phyloP scores from a whole-genome alignment of 2,113 vertebrate species.

The Gnathonemus longibarbis region DNA sequence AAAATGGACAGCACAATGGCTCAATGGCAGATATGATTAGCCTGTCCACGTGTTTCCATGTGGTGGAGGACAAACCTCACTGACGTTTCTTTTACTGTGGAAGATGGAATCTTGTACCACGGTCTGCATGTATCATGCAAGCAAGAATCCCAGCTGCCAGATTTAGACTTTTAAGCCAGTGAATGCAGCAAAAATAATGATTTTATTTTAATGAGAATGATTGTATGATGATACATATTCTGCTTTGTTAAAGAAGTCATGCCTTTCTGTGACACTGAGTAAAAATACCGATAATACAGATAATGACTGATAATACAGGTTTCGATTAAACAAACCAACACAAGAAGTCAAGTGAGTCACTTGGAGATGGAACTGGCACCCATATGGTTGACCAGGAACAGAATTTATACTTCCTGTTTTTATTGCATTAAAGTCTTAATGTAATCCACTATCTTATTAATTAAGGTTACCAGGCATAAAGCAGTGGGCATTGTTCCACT shows the following conservation, averaged over 20 bases:
- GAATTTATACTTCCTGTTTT: neutral
- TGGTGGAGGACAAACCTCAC: neutral
- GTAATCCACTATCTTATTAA: neutral
- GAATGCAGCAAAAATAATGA: neutral
- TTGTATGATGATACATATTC: neutral
- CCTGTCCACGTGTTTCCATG: neutral
- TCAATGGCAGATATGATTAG: neutral
- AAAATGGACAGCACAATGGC: neutral
- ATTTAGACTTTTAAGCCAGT: neutral
- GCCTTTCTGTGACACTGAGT: neutral
- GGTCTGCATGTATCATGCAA: neutral
- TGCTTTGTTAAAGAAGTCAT: neutral
- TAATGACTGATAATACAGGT: neutral
- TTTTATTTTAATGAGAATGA: neutral
- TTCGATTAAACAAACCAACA: neutral
- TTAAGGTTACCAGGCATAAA: neutral
- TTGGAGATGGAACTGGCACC: neutral
- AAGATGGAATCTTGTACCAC: neutral
- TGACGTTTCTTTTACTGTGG: neutral
- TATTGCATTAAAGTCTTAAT: neutral
- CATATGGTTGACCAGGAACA: neutral
- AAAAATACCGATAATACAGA: neutral
- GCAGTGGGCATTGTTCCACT: neutral
- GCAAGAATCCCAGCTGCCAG: neutral
- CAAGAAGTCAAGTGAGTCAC: neutral